phyloP scores from a whole-genome alignment of 2,797 vertebrate genomes.

The Allobates femoralis region DNA sequence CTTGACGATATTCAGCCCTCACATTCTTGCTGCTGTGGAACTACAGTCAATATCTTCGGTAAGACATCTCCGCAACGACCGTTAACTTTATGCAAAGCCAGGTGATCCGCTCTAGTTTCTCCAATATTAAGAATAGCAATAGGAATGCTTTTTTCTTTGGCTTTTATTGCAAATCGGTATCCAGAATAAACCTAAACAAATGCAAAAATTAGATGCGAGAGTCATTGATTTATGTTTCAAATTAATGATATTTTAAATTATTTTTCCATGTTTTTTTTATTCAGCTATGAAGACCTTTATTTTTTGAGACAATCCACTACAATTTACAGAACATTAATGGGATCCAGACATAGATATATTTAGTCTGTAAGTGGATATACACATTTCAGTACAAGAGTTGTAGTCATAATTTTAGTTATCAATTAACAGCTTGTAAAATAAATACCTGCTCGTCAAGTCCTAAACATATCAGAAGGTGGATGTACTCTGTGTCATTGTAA shows the following conservation, averaged over 20 bases:
- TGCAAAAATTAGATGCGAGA: not conserved
- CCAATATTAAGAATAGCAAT: constrained; percentile 94
- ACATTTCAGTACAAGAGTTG: not conserved
- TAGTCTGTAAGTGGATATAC: not conserved
- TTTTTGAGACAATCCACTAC: not conserved
- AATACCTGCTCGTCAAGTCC: not conserved
- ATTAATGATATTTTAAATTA: not conserved
- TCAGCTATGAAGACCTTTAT: not conserved
- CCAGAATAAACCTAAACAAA: constrained; percentile 90
- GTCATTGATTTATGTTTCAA: not conserved
- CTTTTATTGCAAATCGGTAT: constrained; percentile 92
- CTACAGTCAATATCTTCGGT: constrained; percentile 71
- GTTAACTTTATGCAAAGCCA: constrained; percentile 85
- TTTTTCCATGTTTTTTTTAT: not conserved
- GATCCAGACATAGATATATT: not conserved
- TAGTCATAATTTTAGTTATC: constrained; percentile 8
- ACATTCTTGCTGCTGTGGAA: not conserved
- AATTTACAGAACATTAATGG: not conserved
- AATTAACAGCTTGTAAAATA: not conserved
- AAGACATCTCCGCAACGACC: constrained; percentile 90
- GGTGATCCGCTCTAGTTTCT: constrained; percentile 86
- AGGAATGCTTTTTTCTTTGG: constrained; percentile 83
- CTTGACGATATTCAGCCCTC: not conserved
- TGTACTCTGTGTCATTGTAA: constrained; percentile 20
- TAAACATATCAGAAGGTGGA: constrained; percentile 9